Conservation (phyloP, 2,888 invertebrate genomes). For the Stratiomys singularior region DNA sequence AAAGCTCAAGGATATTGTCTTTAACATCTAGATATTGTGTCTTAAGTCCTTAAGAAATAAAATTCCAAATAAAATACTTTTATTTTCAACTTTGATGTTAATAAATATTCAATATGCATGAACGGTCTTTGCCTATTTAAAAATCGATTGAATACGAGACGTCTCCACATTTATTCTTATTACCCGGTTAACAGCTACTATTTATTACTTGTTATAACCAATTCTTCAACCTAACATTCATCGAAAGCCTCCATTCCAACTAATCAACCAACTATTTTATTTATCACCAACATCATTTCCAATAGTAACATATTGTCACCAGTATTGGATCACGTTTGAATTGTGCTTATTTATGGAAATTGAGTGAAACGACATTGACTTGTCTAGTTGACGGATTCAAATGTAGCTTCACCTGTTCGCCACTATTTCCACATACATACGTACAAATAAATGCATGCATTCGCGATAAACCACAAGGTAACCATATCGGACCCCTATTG, state of each 20-base stretch:
- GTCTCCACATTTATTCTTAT: too few relatives aligned
- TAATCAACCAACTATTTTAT: neutral
- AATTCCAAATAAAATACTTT: too few relatives aligned
- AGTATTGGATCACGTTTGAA: constrained; percentile 12
- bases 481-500: constrained; percentile 25
- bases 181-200: too few relatives aligned
- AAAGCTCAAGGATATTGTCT: too few relatives aligned
- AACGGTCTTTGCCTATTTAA: too few relatives aligned
- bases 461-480: constrained; percentile 26
- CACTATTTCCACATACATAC: too few relatives aligned
- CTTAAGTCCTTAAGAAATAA: too few relatives aligned
- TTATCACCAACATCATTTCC: constrained; percentile 1
- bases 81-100: too few relatives aligned
- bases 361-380: constrained; percentile 19
- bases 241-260: neutral
- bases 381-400: constrained; percentile 25
- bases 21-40: too few relatives aligned
- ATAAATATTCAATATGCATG: too few relatives aligned
- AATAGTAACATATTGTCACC: constrained; percentile 6
- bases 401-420: constrained; percentile 30
- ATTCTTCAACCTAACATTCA: neutral
- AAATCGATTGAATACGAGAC: too few relatives aligned
- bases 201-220: neutral
- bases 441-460: neutral
- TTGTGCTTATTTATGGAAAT: constrained; percentile 31